phyloP scores from a whole-genome alignment of 92 coral and sea anemone genomes.

The Chrysogorgia sp. region DNA sequence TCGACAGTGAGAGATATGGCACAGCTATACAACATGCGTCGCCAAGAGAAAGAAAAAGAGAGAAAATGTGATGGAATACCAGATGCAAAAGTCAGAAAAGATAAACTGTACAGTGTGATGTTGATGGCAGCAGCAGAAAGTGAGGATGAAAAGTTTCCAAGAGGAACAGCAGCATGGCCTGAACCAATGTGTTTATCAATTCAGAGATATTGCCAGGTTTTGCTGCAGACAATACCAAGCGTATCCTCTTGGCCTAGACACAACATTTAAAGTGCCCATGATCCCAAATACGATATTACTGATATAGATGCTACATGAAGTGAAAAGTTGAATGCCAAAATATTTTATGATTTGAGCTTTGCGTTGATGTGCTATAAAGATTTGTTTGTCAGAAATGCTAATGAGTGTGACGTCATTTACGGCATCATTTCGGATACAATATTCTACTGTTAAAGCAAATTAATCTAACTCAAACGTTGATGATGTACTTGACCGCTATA shows the following conservation, averaged over 20 bases:
- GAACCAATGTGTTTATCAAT: conserved; percentile 55
- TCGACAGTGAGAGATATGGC: conserved; percentile 48
- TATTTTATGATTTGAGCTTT: too few species aligned
- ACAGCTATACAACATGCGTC: conserved; percentile 48
- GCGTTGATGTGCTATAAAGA: too few species aligned
- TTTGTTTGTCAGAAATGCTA: too few species aligned
- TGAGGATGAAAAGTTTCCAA: conserved; percentile 45
- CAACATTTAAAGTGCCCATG: too few species aligned
- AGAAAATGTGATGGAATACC: conserved; percentile 34
- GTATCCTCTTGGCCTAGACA: conserved; percentile 28
- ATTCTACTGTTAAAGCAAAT: too few species aligned
- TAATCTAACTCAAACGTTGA: too few species aligned
- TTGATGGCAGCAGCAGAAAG: conserved; percentile 38
- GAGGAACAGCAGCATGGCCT: conserved; percentile 51
- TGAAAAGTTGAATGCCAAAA: too few species aligned
- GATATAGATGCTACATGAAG: too few species aligned
- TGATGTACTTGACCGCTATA: too few species aligned
- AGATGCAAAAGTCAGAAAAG: conserved; percentile 21
- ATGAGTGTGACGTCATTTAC: too few species aligned
- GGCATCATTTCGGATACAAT: too few species aligned
- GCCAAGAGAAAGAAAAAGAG: conserved; percentile 5
- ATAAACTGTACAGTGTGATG: conserved; percentile 46
- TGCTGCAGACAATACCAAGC: conserved; percentile 28
- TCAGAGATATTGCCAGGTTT: conserved; percentile 49
- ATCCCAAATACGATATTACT: too few species aligned